Base-by-base conservation (phyloP, 2,888 invertebrate genomes). In the Acronicta aceris region DNA sequence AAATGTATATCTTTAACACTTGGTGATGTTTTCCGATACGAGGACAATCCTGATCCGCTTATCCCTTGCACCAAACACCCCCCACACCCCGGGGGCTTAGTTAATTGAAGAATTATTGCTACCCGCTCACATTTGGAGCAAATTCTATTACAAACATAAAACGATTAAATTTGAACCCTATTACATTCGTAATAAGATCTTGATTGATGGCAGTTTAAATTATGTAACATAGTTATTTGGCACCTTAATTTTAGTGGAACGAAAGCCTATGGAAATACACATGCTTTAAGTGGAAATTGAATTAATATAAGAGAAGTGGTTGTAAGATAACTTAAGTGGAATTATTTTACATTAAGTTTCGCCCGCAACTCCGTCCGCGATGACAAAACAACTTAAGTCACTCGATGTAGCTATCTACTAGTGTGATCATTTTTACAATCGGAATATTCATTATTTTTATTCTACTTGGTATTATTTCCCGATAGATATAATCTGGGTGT, bases 21-120 rank as follows among this genome's bases (percentile, higher is more conserved):
- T n/a, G n/a, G n/a, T n/a, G n/a, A n/a, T n/a, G n/a, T n/a, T n/a
- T 6, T 6, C 6, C 7, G 27, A 27, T 27, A 7, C 7, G 27
- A 4, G 27, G 7, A 27, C 6, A 27, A 27, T 27, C 1, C 6
- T 27, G 7, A 33, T 12, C 13, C 51, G 33, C 76, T 61, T 59
- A 30, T 63, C 41, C 45, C 53, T 63, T 25, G 21, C 2, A 52
- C 75, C 75, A 57, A 6, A 0, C 43, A 0, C 47, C n/a, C 59
- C n/a, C 46, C 63, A 64, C 72, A 67, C 79, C 80, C 72, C 61
- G 66, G 80, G 78, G 79, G 71, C 78, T 79, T 78, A 81, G 83
- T 85, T 89, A 89, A 89, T 89, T 89, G 89, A 86, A 88, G 88
- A 89, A 88, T 89, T 89, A 89, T 89, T 84, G 85, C 88, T 78